Base-by-base conservation (phyloP, 2,113 vertebrate species). In the Romanogobio albipinnatus region DNA sequence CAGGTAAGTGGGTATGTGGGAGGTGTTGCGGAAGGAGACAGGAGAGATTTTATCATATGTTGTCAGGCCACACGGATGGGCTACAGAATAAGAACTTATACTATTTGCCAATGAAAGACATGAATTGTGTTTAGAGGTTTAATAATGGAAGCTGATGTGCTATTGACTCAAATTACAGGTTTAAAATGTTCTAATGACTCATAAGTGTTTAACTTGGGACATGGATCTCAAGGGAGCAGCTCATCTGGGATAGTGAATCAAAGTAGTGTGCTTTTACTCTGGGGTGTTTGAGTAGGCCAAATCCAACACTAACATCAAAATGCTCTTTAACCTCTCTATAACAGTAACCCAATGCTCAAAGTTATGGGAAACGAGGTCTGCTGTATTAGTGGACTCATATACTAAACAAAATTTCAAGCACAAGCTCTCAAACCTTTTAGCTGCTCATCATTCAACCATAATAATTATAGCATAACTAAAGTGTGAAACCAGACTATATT, bases 361-460 rank as follows among this genome's bases (percentile, higher is more conserved):
- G 3, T 33, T 47, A 10, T 66, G 1, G 11, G 19, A n/a, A 26
- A 73, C 14, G 39, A 22, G 26, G 58, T 49, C 75, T 64, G 75
- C 82, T 61, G 24, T 36, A 51, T 62, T 76, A 17, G 29, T 53
- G 26, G 78, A 29, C 59, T 62, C 24, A n/a, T 24, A 9, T 7
- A 22, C 53, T 43, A 26, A 43, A 29, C 64, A 36, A 19, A 53
- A 29, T 75, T 53, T 76, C 26, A 75, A 47, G 94, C 94, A 94
- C 94, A 95, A 95, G 94, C 92, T 94, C 93, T 94, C 93, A 91
- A 88, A 93, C 94, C 94, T 94, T 56, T 70, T 59, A 64, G 78
- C 29, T 22, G 36, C 58, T 49, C 29, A 53, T 87, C 62, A 62
- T 26, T 66, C 45, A 49, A 61, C 93, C 89, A 88, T 92, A 91